These are phyloP conservation scores for Aurelia coerulea DNA, from an alignment of 30 jellyfish, hydroid and myxozoan species.

Conservation along the genomic window DNA sequence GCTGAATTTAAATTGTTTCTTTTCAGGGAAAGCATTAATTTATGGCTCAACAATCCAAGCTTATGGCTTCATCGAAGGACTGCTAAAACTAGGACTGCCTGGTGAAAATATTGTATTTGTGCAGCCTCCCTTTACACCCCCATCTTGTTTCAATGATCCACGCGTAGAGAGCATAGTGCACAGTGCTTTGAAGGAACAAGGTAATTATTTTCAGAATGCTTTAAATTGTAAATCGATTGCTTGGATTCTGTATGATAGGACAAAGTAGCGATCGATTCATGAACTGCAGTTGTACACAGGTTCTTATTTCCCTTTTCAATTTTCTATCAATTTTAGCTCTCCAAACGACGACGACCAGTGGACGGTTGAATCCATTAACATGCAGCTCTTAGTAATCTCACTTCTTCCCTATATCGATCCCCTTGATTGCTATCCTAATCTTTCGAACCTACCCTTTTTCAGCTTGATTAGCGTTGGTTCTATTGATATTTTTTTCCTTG, in stretches of 20 bases:
- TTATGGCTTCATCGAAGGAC: conserved; percentile 83
- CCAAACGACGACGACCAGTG: too few relatives aligned
- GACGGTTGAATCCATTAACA: too few relatives aligned
- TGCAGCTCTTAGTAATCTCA: too few relatives aligned
- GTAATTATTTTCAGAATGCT: conserved; percentile 12
- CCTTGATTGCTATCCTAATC: too few relatives aligned
- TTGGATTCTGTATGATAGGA: not conserved
- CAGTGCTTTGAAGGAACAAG: conserved; percentile 55
- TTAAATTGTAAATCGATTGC: not conserved
- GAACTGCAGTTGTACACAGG: too few relatives aligned
- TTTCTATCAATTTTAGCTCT: too few relatives aligned
- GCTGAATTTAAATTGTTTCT: not conserved
- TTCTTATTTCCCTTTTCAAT: too few relatives aligned
- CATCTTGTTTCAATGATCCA: conserved; percentile 80
- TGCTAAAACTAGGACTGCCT: conserved; percentile 66
- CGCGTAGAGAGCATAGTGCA: conserved; percentile 62
- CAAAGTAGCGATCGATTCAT: too few relatives aligned
- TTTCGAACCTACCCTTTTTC: too few relatives aligned
- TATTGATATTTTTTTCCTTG: too few relatives aligned
- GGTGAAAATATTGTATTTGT: conserved; percentile 78
- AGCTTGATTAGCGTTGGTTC: too few relatives aligned
- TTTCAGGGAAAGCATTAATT: conserved; percentile 65
- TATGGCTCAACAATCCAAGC: conserved; percentile 97
- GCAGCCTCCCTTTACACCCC: conserved; percentile 68
- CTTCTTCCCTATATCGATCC: too few relatives aligned